Conservation (phyloP, 2,797 vertebrate species). For the Leucoraja ocellata region DNA sequence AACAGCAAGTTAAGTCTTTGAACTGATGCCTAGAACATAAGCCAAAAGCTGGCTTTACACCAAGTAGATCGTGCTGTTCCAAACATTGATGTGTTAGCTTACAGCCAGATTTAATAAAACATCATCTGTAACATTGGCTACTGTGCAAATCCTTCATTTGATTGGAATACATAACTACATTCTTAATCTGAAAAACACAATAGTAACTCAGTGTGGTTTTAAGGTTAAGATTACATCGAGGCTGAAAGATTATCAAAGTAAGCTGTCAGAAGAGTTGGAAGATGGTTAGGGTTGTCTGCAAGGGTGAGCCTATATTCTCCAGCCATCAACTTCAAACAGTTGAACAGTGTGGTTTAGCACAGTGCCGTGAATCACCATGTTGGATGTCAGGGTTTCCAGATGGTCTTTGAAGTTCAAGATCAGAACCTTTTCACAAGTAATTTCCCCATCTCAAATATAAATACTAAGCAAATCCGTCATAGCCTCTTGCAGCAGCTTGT, state of each 20-base stretch:
- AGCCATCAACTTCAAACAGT: not conserved
- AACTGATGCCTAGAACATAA: too few relatives aligned
- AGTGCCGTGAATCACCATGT: not conserved
- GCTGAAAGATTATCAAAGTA: not conserved
- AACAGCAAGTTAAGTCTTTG: not conserved
- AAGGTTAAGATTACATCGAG: not conserved
- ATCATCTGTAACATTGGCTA: not conserved
- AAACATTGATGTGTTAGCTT: not conserved
- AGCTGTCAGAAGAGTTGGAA: not conserved
- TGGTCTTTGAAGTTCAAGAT: not conserved
- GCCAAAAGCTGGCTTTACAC: not conserved
- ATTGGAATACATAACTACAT: not conserved
- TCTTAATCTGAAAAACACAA: not conserved
- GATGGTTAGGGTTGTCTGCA: not conserved
- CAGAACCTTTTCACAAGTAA: not conserved
- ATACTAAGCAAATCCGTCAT: too few relatives aligned
- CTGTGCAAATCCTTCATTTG: not conserved
- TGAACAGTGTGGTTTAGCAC: not conserved
- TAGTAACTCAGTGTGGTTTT: not conserved
- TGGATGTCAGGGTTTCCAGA: not conserved
- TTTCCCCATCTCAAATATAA: not conserved
- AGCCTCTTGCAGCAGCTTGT: too few relatives aligned
- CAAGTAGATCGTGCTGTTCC: not conserved
- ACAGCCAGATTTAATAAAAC: not conserved
- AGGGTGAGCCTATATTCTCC: not conserved